These are phyloP conservation scores for Tetranychus piercei DNA, from an alignment of 2,888 invertebrate genomes.

Conservation along the genomic window DNA sequence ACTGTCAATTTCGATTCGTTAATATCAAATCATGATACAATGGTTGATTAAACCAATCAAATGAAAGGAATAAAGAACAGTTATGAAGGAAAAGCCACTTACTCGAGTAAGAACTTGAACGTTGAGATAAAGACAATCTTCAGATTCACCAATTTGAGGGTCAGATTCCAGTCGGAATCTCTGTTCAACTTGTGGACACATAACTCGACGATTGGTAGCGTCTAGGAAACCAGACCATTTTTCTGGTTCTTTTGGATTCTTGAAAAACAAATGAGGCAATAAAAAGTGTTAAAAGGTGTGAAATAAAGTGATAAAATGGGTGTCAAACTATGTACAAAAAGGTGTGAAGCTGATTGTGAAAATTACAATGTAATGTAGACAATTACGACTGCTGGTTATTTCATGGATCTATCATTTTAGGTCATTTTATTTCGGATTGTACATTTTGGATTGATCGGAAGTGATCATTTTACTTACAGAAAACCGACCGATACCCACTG, in stretches of 20 bases:
- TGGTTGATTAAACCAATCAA: too few relatives aligned
- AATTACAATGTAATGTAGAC: too few relatives aligned
- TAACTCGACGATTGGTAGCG: slow-evolving; percentile 16
- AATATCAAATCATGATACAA: too few relatives aligned
- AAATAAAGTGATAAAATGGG: too few relatives aligned
- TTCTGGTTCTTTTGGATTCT: slow-evolving; percentile 15
- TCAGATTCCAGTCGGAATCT: slow-evolving; percentile 11
- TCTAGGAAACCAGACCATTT: slow-evolving; percentile 14
- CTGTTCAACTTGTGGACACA: slow-evolving; percentile 22
- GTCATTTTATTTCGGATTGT: background rate
- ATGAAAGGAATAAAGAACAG: too few relatives aligned
- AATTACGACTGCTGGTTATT: too few relatives aligned
- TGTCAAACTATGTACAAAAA: too few relatives aligned
- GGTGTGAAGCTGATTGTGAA: too few relatives aligned
- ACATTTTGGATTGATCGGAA: background rate
- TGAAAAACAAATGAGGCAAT: background rate
- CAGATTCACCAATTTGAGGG: slow-evolving; percentile 31
- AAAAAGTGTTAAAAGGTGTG: background rate
- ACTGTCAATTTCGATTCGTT: too few relatives aligned
- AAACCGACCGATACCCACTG: slow-evolving; percentile 19
- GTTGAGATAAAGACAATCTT: slow-evolving; percentile 65
- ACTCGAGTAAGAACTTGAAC: slow-evolving; percentile 47
- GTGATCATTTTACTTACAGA: slow-evolving; percentile 6
- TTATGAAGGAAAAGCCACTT: too few relatives aligned
- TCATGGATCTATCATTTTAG: too few relatives aligned